A percentile compares a stretch with the other conserved stretches of the same genome.
These are phyloP conservation scores for Ophion obscuratus DNA, from an alignment of 2,888 invertebrate genomes.

Conservation along the genomic window DNA sequence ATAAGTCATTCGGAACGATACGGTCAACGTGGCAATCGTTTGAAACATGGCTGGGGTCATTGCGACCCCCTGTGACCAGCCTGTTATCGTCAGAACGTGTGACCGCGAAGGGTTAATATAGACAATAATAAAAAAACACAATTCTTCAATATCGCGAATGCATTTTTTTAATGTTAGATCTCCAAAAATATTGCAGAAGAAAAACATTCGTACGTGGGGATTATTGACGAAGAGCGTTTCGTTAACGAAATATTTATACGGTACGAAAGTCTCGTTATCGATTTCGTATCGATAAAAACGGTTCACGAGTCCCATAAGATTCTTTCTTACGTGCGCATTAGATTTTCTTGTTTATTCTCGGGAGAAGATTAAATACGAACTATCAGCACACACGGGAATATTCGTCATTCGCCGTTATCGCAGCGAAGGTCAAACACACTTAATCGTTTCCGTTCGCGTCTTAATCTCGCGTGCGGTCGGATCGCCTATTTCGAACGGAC, in stretches of 20 bases:
- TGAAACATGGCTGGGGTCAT: too few species aligned
- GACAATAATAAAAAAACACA: too few species aligned
- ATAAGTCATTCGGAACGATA: too few species aligned
- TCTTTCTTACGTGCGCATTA: background rate
- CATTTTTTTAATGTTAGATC: too few species aligned
- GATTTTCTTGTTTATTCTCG: background rate
- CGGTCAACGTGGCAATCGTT: too few species aligned
- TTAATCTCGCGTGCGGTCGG: background rate
- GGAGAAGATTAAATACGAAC: background rate
- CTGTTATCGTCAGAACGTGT: too few species aligned
- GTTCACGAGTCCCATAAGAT: background rate
- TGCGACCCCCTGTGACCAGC: too few species aligned
- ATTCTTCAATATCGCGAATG: too few species aligned
- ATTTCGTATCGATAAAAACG: background rate
- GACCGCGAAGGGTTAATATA: too few species aligned
- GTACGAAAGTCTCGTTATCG: background rate
- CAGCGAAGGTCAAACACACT: slow-evolving; percentile 4
- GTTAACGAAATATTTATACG: background rate
- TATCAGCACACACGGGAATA: slow-evolving; percentile 3
- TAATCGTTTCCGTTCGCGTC: slow-evolving; percentile 10
- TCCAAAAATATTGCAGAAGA: too few species aligned
- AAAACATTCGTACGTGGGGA: background rate
- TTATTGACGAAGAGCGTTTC: too few species aligned
- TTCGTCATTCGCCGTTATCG: background rate
- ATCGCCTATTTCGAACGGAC: background rate